Evolutionary conservation across 2,888 invertebrate genomes (phyloP), one percentile per base, ranked within the genome.

Genomic region (Achlya flavicornis): DNA sequence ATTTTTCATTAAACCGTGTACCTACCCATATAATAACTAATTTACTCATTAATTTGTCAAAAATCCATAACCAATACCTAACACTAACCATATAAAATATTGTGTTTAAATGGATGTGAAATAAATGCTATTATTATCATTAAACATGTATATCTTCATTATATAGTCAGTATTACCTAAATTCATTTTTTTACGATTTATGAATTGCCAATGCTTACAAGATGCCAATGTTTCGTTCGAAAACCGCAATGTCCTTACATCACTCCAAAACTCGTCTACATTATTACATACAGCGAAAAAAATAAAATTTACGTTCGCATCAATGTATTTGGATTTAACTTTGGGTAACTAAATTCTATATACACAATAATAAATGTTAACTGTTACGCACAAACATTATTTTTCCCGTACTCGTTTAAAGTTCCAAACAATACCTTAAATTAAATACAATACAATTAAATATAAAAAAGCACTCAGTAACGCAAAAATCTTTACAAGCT

Each of bases 331-430:
- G 89, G 91, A 90, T 91, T 91, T 87, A 88, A 88, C 88, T 88
- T 88, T 87, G 87, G 88, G 80, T 83, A 92, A 92, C 89, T 91
- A 91, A 92, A 90, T 82, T 83, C 88, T 91, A 91, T 93, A 83
- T 92, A 92, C 91, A 93, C 87, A 90, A 87, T 86, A 83, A 86
- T 87, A 83, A 82, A 78, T 78, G 78, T 72, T n/a, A 80, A 80
- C 19, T 77, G 72, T 75, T 66, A 72, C 77, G 83, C 83, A 84
- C 85, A 80, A 81, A 84, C 81, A 78, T 78, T 76, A 48, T 26
- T 48, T 78, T 74, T 75, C 69, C 76, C 70, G 71, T 66, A 67
- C 67, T 32, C 69, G 26, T 67, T 72, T 68, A 72, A 71, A 73
- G 70, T 66, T 70, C 66, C 72, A 77, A 81, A 80, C 71, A 75